Evolutionary conservation across 35 echinoderm and acorn worm genomes (phyloP), one percentile per base, ranked within the genome.

Genomic region (Amphiura filiformis): DNA sequence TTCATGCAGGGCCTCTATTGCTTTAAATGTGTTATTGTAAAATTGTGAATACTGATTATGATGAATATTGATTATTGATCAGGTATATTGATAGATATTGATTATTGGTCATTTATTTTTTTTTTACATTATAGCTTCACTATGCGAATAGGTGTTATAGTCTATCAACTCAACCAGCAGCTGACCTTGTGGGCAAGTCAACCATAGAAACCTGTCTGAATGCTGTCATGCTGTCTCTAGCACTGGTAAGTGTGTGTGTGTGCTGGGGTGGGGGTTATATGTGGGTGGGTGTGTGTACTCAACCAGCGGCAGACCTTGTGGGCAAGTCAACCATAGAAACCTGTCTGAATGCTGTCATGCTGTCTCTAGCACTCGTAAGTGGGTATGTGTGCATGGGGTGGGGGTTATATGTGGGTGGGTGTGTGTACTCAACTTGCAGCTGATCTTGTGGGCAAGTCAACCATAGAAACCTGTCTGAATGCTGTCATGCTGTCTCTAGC

Each of bases 361-460:
- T 97, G 9, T 87, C 95, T 13, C 77, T 91, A 35, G 91, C 95
- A 35, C 91, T 97, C 91, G 95, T 96, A 83, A 79, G 89, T 39
- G 22, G 4, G 23, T 35, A 0, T 0, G 1, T 11, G 26, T 18
- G 18, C 78, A n/a, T 31, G 26, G 23, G n/a, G n/a, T n/a, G n/a
- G n/a, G n/a, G n/a, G n/a, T n/a, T n/a, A n/a, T 97, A 94, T 83
- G 92, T 86, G 23, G 86, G 93, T 56, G 39, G 84, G 57, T 93
- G 90, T 79, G 17, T 76, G 84, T n/a, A 80, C 84, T 1, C 84
- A 91, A 57, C 36, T 88, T 37, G 81, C 81, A 36, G 89, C 86
- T 44, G 95, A 97, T 39, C 61, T 97, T 75, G 95, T 97, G 35
- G 95, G 95, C n/a, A 97, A 93, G 75, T 79, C 91, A 42, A 97